Evolutionary conservation across 2,113 vertebrate species (phyloP).

Genomic region (Sturnus vulgaris): DNA sequence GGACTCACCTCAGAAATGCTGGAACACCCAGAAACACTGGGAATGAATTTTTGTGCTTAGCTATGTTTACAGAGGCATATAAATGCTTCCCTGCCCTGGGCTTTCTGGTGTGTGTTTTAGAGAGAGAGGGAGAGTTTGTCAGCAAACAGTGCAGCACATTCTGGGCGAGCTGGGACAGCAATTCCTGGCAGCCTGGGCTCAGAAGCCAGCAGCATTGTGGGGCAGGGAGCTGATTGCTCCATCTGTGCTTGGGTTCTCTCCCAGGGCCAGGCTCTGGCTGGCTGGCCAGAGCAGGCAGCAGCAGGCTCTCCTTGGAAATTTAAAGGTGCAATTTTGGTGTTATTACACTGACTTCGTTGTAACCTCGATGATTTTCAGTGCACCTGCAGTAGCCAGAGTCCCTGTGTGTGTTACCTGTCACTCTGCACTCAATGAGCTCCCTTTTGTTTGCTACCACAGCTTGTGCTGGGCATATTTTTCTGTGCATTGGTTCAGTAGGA

Average conservation of each 20-base stretch:
- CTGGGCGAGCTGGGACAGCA: background rate
- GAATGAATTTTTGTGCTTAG: background rate
- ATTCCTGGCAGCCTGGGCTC: constrained; percentile 3
- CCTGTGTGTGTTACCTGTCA: background rate
- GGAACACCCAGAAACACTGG: background rate
- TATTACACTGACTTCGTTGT: background rate
- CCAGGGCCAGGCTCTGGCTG: background rate
- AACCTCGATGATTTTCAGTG: background rate
- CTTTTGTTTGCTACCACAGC: background rate
- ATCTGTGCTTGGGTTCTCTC: constrained; percentile 9
- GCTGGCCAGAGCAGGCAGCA: background rate
- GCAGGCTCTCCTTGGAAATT: background rate
- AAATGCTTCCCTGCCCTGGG: background rate
- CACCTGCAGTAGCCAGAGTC: background rate
- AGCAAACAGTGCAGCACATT: constrained; percentile 5
- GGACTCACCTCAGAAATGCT: background rate
- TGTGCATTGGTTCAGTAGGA: background rate
- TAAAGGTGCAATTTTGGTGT: background rate
- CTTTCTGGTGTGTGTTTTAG: background rate
- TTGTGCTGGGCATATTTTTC: background rate
- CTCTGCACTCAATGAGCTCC: background rate
- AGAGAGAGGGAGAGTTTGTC: background rate
- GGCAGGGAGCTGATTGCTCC: constrained; percentile 31
- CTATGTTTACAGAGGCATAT: background rate
- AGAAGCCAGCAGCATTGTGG: background rate